phyloP scores from a whole-genome alignment of 2,113 vertebrate species.

The Formicarius rufipectus region DNA sequence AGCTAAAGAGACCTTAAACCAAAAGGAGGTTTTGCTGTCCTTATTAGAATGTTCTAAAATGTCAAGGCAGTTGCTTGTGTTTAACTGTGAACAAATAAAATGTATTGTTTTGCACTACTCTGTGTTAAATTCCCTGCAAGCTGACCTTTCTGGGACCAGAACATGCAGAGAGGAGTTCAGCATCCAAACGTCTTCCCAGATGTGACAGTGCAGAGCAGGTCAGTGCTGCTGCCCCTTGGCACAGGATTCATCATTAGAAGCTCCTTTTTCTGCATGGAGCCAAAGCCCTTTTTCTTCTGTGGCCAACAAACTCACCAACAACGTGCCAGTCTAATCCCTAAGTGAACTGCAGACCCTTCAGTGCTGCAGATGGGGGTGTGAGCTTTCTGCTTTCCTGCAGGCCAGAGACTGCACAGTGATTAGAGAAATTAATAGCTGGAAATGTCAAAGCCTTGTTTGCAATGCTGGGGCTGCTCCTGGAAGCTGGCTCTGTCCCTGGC shows the following conservation, averaged over 20 bases:
- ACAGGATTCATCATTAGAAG: background rate
- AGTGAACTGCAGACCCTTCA: background rate
- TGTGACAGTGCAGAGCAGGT: background rate
- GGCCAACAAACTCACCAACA: background rate
- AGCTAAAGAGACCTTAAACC: constrained; percentile 76
- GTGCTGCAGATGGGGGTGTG: accelerated
- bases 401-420: background rate
- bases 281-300: background rate
- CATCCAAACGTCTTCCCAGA: background rate
- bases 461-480: background rate
- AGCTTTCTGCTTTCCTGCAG: background rate
- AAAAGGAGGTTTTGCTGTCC: constrained; percentile 76
- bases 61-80: constrained; percentile 96
- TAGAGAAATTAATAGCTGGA: background rate
- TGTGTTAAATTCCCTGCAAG: constrained; percentile 15
- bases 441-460: background rate
- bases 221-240: background rate
- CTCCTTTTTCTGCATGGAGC: background rate
- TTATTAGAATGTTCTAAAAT: constrained; percentile 83
- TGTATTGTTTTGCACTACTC: constrained; percentile 97
- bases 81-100: constrained; percentile 99
- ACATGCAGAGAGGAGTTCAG: background rate
- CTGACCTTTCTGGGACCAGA: background rate
- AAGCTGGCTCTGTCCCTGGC: background rate
- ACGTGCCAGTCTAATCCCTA: background rate